phyloP scores from a whole-genome alignment of 2,888 invertebrate species.

The Drosophila subsilvestris region DNA sequence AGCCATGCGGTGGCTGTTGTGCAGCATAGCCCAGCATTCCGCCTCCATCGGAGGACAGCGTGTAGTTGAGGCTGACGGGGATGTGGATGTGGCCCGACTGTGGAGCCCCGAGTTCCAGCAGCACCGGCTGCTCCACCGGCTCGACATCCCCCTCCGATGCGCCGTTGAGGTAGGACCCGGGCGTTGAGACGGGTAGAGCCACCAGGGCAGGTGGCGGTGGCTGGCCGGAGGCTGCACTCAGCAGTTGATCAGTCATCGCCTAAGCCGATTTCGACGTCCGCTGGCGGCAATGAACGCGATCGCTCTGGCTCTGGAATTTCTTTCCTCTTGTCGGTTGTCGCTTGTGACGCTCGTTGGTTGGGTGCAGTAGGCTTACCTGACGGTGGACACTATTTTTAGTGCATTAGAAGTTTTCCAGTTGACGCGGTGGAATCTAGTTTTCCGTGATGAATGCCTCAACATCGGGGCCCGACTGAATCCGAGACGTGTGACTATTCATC shows the following conservation, averaged over 20 bases:
- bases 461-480: slow-evolving; percentile 28
- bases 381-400: slow-evolving; percentile 31
- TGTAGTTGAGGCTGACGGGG: slow-evolving; percentile 49
- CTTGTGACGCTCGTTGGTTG: slow-evolving; percentile 10
- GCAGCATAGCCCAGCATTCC: slow-evolving; percentile 46
- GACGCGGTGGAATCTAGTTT: slow-evolving; percentile 5
- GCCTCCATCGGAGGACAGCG: slow-evolving; percentile 53
- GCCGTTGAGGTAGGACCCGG: slow-evolving; percentile 30
- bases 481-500: slow-evolving; percentile 55
- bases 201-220: slow-evolving; percentile 59
- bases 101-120: slow-evolving; percentile 73
- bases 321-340: not conserved
- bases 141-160: slow-evolving; percentile 66
- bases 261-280: slow-evolving; percentile 62
- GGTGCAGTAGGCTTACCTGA: slow-evolving; percentile 40
- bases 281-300: slow-evolving; percentile 53
- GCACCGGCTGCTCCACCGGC: slow-evolving; percentile 71
- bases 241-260: slow-evolving; percentile 75
- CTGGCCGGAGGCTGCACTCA: slow-evolving; percentile 53
- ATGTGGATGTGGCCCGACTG: slow-evolving; percentile 21
- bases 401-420: slow-evolving; percentile 42
- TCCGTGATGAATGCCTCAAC: slow-evolving; percentile 53
- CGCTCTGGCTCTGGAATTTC: slow-evolving; percentile 16
- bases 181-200: slow-evolving; percentile 55
- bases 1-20: slow-evolving; percentile 8